Evolutionary conservation across 2,888 invertebrate species (phyloP), one percentile per base, ranked within the genome.

Genomic region (Pardosa pseudoannulata): DNA sequence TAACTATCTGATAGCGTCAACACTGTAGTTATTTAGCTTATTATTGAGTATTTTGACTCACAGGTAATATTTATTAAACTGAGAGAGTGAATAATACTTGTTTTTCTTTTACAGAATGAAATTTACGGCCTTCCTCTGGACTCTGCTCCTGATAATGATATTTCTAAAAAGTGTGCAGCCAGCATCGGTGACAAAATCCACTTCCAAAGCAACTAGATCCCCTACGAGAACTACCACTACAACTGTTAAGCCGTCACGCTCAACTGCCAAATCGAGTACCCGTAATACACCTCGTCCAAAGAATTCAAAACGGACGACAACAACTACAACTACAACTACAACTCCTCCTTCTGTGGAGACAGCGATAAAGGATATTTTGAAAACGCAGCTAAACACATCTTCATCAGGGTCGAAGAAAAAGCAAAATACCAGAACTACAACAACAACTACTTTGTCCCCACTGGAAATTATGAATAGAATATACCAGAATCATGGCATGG

Each of bases 391-490:
- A 9, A 13, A n/a, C 16, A 27, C 36, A 23, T 50, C 73, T 9
- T n/a, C 23, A 62, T 23, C 62, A 19, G 6, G 9, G 9, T 27
- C 62, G 23, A 62, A 23, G 19, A 67, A 32, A 32, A 31, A 32
- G 32, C 32, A 32, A n/a, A 67, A 1, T 19, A 32, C 32, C 6
- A 67, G 19, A 32, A 31, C 67, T 1, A 65, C 65, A 11, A 29
- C 79, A 27, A 79, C 86, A 27, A 86, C 86, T 3, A 86, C 86
- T 1, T 39, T 79, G 0, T 86, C 86, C 16, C 86, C 86, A 2
- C 32, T 71, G 2, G 86, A 86, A 36, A 79, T 86, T 7, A 86
- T 86, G 86, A 79, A 86, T 32, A 73, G 75, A 46, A 36, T 86
- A 16, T 86, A 86, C 36, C 79, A 74, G 28, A 74, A 62, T 36